phyloP scores from a whole-genome alignment of 1,140 invertebrate genomes.

The Phymastichus coffea region DNA sequence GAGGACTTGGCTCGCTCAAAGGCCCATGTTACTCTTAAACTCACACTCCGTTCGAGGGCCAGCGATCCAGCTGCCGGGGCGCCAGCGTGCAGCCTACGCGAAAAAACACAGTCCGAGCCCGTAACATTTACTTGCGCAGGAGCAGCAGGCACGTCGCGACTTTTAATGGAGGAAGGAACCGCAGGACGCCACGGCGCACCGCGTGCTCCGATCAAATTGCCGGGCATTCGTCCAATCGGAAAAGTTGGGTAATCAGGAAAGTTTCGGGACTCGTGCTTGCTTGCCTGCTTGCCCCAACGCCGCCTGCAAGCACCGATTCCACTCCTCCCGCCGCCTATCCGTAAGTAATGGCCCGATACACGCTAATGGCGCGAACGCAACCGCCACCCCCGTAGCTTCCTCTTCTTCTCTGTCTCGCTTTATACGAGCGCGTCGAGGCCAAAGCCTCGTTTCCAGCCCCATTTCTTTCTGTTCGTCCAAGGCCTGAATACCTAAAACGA shows the following conservation, averaged over 20 bases:
- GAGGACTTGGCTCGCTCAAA: no score
- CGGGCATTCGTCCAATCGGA: constrained; percentile 47
- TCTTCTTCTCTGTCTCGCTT: neutral
- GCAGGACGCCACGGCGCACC: neutral
- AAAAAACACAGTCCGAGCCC: no score
- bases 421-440: neutral
- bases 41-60: no score
- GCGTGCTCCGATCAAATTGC: constrained; percentile 38
- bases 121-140: no score
- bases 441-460: neutral
- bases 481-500: no score
- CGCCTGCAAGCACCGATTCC: neutral
- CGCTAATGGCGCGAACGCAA: constrained; percentile 35
- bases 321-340: no score
- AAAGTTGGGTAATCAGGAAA: constrained; percentile 50
- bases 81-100: no score
- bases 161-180: no score
- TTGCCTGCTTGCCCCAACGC: constrained; percentile 7
- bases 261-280: constrained; percentile 31
- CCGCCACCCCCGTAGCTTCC: neutral
- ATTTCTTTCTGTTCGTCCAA: neutral
- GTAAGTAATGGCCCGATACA: constrained; percentile 45
- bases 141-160: no score
- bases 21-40: no score
- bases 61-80: no score